A percentile compares a stretch with the other conserved stretches of the same genome.
phyloP scores from a whole-genome alignment of 1,140 invertebrate species.

The Drosophila rhopaloa region DNA sequence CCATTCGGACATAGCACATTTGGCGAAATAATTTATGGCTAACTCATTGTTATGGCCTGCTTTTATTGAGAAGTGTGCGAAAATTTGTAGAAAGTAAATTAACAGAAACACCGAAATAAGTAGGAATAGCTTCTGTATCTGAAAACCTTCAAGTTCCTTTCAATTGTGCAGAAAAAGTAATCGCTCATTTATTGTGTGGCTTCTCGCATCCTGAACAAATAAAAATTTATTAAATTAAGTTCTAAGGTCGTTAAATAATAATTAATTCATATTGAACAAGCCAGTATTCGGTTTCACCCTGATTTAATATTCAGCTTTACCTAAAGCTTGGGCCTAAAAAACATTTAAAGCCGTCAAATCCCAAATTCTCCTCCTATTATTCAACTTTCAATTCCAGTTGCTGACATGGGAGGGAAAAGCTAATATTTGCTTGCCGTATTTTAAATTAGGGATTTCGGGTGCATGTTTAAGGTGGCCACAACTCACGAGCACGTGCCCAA shows the following conservation, averaged over 20 bases:
- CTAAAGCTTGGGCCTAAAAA: background rate
- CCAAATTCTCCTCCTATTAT: background rate
- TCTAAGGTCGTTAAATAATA: background rate
- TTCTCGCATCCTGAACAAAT: background rate
- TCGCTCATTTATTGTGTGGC: too few relatives aligned
- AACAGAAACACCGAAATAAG: background rate
- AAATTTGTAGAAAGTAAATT: background rate
- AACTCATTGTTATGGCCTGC: constrained; percentile 19
- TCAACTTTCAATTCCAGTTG: background rate
- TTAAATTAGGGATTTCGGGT: constrained; percentile 63
- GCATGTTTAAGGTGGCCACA: constrained; percentile 47
- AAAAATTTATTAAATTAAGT: background rate
- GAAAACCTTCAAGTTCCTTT: too few relatives aligned
- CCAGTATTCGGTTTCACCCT: background rate
- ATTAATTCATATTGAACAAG: constrained; percentile 30
- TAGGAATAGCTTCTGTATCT: too few relatives aligned
- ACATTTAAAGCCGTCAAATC: constrained; percentile 13
- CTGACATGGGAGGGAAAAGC: constrained; percentile 29
- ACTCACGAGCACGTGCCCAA: constrained; percentile 45
- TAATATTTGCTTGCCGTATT: constrained; percentile 67
- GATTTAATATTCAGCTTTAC: constrained; percentile 11
- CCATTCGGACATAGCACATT: constrained; percentile 4
- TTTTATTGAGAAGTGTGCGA: background rate
- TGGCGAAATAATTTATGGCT: constrained; percentile 30
- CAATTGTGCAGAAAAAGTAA: too few relatives aligned